phyloP scores from a whole-genome alignment of 2,113 vertebrate genomes.

The Blennius ocellaris region DNA sequence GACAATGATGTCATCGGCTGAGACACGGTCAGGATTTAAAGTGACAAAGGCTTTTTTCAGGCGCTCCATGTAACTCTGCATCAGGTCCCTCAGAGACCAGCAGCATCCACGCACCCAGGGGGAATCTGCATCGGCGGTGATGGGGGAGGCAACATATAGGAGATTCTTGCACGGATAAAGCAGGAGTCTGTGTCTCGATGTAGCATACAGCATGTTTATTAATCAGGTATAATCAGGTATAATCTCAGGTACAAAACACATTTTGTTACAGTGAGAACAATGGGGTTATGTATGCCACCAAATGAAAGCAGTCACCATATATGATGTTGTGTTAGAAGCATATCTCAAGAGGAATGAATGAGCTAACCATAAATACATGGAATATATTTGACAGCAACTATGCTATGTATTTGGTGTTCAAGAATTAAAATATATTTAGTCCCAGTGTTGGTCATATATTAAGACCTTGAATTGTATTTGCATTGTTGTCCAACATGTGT shows the following conservation, averaged over 20 bases:
- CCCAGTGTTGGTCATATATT: constrained; percentile 26
- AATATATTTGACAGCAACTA: constrained; percentile 13
- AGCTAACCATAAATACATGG: constrained; percentile 34
- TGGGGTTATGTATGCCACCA: constrained; percentile 54
- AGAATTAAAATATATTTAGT: constrained; percentile 18
- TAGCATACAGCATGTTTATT: constrained; percentile 64
- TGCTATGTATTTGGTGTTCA: constrained; percentile 29
- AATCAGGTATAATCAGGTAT: no score
- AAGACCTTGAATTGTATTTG: constrained; percentile 38
- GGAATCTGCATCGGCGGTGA: constrained; percentile 16
- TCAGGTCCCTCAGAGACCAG: constrained; percentile 55
- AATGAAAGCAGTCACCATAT: constrained; percentile 17
- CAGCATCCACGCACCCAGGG: constrained; percentile 49
- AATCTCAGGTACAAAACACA: constrained; percentile 65
- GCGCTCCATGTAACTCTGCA: constrained; percentile 66
- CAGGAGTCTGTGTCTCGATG: background rate
- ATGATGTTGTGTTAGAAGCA: constrained; percentile 30
- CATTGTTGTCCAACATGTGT: background rate
- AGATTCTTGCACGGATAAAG: constrained; percentile 15
- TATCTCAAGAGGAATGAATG: constrained; percentile 60
- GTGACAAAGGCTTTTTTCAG: constrained; percentile 80
- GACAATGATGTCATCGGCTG: constrained; percentile 87
- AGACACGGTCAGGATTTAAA: constrained; percentile 82
- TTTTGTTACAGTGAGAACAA: constrained; percentile 42
- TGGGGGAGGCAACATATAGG: constrained; percentile 2